Conservation (phyloP, 2,797 vertebrate genomes). For the Anguilla marmorata region DNA sequence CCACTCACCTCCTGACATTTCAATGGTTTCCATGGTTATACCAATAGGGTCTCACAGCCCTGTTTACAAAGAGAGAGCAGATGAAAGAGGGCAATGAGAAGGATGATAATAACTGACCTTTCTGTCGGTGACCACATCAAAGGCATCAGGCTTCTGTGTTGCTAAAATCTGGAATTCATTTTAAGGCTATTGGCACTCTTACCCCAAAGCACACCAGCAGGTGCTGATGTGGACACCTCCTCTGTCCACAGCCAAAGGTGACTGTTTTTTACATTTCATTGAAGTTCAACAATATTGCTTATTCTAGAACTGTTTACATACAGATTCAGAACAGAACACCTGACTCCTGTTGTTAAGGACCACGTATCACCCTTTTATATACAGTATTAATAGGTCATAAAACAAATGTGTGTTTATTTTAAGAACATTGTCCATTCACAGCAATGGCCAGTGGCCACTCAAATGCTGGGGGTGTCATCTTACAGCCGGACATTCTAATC, state of each 20-base stretch:
- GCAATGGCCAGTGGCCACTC: conserved; percentile 59
- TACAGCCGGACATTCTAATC: conserved; percentile 48
- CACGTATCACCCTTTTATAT: neutral
- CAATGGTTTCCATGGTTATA: conserved; percentile 22
- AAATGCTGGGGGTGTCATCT: conserved; percentile 60
- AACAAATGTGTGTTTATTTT: conserved; percentile 63
- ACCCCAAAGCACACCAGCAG: neutral
- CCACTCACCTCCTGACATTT: conserved; percentile 12
- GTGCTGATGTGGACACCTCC: neutral
- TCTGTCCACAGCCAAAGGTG: neutral
- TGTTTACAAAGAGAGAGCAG: conserved; percentile 10
- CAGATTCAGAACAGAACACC: neutral
- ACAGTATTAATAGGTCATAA: conserved; percentile 44
- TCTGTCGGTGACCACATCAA: neutral
- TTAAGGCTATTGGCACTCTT: neutral
- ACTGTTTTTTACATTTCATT: neutral
- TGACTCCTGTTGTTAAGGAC: conserved; percentile 37
- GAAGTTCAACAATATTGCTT: neutral
- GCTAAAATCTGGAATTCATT: neutral
- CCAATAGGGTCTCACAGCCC: neutral
- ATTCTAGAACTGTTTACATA: neutral
- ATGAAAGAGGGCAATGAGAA: conserved; percentile 8
- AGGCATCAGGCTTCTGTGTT: neutral
- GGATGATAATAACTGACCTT: conserved; percentile 1
- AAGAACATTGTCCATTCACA: conserved; percentile 49